Evolutionary conservation across 1,140 invertebrate genomes (phyloP).

Genomic region (Hormaphis cornu): DNA sequence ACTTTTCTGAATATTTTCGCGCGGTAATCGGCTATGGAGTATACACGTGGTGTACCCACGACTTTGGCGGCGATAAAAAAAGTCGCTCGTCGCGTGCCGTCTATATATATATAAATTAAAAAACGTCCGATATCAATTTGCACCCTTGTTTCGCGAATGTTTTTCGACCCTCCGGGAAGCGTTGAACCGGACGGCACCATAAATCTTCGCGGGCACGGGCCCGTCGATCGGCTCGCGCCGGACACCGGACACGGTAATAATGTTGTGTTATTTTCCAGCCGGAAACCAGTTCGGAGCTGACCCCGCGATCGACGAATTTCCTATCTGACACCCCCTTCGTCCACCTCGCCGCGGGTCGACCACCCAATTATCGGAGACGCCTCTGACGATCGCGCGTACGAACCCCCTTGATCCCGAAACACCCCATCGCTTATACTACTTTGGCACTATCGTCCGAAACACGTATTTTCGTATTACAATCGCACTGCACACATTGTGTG

Average conservation of each 20-base stretch:
- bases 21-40: no score
- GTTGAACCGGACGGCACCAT: conserved; percentile 19
- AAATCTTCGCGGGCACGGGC: neutral
- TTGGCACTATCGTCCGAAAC: neutral
- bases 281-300: conserved; percentile 4
- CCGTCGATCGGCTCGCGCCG: neutral
- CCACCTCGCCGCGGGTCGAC: neutral
- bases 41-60: no score
- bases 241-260: no score
- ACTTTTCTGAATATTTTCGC: no score
- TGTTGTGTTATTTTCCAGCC: no score
- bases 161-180: conserved; percentile 14
- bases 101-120: no score
- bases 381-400: conserved; percentile 1
- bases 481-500: neutral
- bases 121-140: conserved; percentile 29
- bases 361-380: conserved; percentile 30
- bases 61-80: no score
- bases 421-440: neutral
- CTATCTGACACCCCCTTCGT: neutral
- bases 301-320: conserved; percentile 12
- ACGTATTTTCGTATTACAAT: neutral
- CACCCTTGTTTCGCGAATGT: conserved; percentile 12
- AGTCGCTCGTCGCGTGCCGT: conserved; percentile 8
- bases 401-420: neutral